Percentiles rank a stretch among this genome's conserved stretches.
These are phyloP conservation scores for Trisateles emortualis DNA, from an alignment of 2,888 invertebrate genomes.

Conservation along the genomic window DNA sequence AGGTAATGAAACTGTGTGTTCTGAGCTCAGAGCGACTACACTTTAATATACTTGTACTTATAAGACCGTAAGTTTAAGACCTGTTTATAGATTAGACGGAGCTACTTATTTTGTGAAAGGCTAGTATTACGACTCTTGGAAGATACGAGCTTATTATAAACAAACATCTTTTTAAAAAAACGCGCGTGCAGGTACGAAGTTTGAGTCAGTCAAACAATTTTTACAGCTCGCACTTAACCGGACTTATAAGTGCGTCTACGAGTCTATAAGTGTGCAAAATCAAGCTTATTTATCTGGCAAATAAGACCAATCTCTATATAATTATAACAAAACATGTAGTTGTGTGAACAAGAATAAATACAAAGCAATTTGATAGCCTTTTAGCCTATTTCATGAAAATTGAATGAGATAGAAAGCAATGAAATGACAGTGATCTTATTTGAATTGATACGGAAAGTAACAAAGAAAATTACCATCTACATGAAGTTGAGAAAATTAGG, in stretches of 20 bases:
- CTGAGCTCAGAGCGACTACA: slow-evolving; percentile 3
- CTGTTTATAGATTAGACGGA: background rate
- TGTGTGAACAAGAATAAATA: slow-evolving; percentile 9
- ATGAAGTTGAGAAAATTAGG: slow-evolving; percentile 40
- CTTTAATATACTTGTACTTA: slow-evolving; percentile 1
- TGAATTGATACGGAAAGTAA: slow-evolving; percentile 62
- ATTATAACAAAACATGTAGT: background rate
- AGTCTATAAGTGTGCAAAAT: too few species aligned
- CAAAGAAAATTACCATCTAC: slow-evolving; percentile 61
- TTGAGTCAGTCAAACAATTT: too few species aligned
- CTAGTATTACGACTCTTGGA: too few species aligned
- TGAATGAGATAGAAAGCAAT: slow-evolving; percentile 53
- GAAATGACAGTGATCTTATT: slow-evolving; percentile 61
- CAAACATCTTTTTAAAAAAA: too few species aligned
- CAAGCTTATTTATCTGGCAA: too few species aligned
- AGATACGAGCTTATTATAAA: too few species aligned
- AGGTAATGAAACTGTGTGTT: slow-evolving; percentile 16
- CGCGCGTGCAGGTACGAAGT: too few species aligned
- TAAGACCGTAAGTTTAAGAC: background rate
- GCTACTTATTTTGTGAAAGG: too few species aligned
- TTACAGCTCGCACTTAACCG: too few species aligned
- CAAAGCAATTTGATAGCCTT: slow-evolving; percentile 19
- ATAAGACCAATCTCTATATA: background rate
- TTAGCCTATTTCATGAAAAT: slow-evolving; percentile 50
- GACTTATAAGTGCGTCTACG: too few species aligned